Evolutionary conservation across 1,140 invertebrate genomes (phyloP), one percentile per base, ranked within the genome.

Genomic region (Cyphomyrmex costatus): DNA sequence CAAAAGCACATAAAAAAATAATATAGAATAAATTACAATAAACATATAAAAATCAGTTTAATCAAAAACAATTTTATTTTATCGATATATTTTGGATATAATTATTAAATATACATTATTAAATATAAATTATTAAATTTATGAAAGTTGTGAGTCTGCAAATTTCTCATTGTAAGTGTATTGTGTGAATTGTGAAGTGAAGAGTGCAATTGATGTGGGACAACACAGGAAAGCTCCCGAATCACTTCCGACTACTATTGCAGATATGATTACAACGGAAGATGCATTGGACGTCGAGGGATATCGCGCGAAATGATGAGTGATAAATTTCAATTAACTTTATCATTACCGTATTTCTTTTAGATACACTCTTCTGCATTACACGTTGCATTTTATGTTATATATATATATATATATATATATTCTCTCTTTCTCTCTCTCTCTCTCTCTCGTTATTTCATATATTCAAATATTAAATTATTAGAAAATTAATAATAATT

Each of bases 281-380:
- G 68, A 71, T 51, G 24, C 46, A 71, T 71, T n/a, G 46, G 16
- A 70, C 33, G 42, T 70, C 42, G 24, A 27, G 68, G 46, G 68
- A 71, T 71, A 71, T 71, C 68, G 46, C 68, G 46, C 3, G 16
- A 71, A 71, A 51, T n/a, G 46, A 30, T 71, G 36, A 71, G 46
- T 71, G 24, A 49, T 71, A 71, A 71, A 71, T 71, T 49, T 71
- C 16, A 71, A 71, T 71, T 71, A 71, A 51, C 46, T 51, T 68
- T 49, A 68, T 19, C 4, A 24, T 46, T 24, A 36, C 4, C 10
- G n/a, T 68, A 14, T 49, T 68, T 68, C 21, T 68, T 68, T 68
- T 19, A 68, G 14, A 16, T 49, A 46, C 21, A 3, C 5, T 68
- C 12, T 46, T 49, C 21, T 27, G 14, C 33, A 27, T 46, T 49